Base-by-base conservation (phyloP, 2,888 invertebrate species). In the Drosophila diplacantha region DNA sequence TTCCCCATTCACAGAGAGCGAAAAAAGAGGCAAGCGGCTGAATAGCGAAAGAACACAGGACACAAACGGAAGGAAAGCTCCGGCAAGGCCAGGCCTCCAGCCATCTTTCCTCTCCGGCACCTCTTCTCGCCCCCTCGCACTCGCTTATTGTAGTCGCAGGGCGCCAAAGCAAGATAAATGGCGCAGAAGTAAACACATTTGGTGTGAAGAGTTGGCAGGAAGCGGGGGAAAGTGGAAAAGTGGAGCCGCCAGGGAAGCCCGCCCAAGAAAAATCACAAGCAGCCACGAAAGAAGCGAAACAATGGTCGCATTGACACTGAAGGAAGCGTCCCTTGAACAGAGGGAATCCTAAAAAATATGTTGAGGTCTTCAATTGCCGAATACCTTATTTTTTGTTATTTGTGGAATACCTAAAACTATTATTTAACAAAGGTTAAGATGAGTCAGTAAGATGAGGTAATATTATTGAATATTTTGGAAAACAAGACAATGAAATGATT, bases 141-240 rank as follows among this genome's bases (percentile, higher is more conserved):
- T 24, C 35, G 34, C 63, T 41, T 24, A 74, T 80, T 76, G 74
- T 74, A 72, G 80, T 74, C 65, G 69, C 50, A 49, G 63, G 78
- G 77, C 79, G 81, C 79, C 78, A 78, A 70, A 69, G 81, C 79
- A 78, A 81, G 74, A 78, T 78, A 81, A 78, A 78, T 78, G 78
- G 81, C 79, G 58, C 74, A 73, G 78, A 75, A 81, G 78, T 74
- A 78, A 81, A 76, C 79, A 81, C 76, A 76, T 71, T 65, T 71
- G 66, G 76, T 78, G 79, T 75, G 69, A 80, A 80, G 77, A 71
- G 58, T 49, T 43, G 63, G 31, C 46, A 18, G 62, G 57, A 49
- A 70, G 62, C 74, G 51, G 59, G 53, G 51, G 57, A 53, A 52
- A 31, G 37, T 32, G 31, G 41, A 32, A 50, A 47, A 55, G 31